Evolutionary conservation across 1,140 invertebrate genomes (phyloP), one percentile per base, ranked within the genome.

Genomic region (Matsumurasca onukii): DNA sequence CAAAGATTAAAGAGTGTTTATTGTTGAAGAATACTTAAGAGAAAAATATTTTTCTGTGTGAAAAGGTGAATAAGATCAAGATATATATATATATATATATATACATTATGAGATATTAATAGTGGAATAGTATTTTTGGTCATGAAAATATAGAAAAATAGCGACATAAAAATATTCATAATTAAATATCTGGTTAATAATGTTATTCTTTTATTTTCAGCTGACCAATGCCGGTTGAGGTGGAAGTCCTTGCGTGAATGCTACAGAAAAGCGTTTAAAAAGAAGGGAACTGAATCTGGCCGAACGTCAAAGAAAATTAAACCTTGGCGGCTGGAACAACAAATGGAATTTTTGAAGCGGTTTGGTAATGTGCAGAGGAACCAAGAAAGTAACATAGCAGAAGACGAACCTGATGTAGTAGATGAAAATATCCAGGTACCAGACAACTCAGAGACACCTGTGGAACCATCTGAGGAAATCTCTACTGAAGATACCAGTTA

Each of bases 211-310:
- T 70, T 68, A 20, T 25, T 68, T 71, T 30, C 67, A 71, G 67
- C 34, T 9, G 61, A 68, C n/a, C 20, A 34, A 27, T 67, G 22
- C 17, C 68, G 69, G 55, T 51, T 20, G 0, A 25, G 30, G 31
- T 71, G 70, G 70, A 22, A 27, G 31, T 69, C 68, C 20, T 34
- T 71, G 27, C 61, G 70, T 51, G 66, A 66, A 25, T 68, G 66
- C 29, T 51, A 68, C 24, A 30, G 66, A 64, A 39, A 67, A 69
- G 48, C 66, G 59, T 45, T 22, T 55, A 17, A 39, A 61, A 45
- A 68, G 67, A 29, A 55, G 59, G 31, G 24, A 27, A 45, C 39
- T 31, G 69, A 69, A 65, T 68, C 52, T 27, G 66, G 70, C 3
- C 30, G 39, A 45, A 22, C 52, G 27, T 25, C 67, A n/a, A 68